Base-by-base conservation (phyloP, 2,888 invertebrate species). In the Cataglyphis livida region DNA sequence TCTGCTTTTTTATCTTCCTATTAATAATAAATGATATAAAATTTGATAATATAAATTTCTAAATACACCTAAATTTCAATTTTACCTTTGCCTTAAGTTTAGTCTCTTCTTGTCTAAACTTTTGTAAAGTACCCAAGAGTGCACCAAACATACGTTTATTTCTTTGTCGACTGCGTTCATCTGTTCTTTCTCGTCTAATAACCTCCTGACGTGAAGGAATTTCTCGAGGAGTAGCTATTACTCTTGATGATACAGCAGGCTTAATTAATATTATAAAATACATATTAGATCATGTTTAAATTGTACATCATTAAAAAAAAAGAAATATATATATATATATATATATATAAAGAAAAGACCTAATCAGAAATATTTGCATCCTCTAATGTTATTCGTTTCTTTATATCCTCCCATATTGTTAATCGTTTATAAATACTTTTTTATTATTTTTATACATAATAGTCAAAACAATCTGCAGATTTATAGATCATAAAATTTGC, bases 131-230 rank as follows among this genome's bases (percentile, higher is more conserved):
- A 5, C 99, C 99, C 76, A 99, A 95, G 62, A 99, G 95, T 28
- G 99, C 97, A 10, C 99, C 99, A 95, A 99, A 99, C 97, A 99
- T 99, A 82, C 99, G 96, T 86, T 98, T 96, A 95, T 99, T 99
- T 88, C 99, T 96, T 35, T 96, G 97, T 84, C 96, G 95, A 25
- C 97, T 98, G 92, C 97, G 97, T 88, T 97, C 97, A 94, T 99
- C 98, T 10, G 96, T 96, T 97, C 97, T 94, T 98, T 98, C 66
- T 97, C 98, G 85, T 97, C 97, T 88, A 97, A 94, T 95, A 44
- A 97, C 97, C 93, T 97, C 97, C 93, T 97, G 97, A 44, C 98
- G 95, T 25, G 98, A 98, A n/a, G 98, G 98, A 68, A 97, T 95
- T 94, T 98, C 98, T 88, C 97, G 96, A 28, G 96, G 96, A 76